Percentiles rank a stretch among this genome's conserved stretches.
phyloP scores from a whole-genome alignment of 2,888 invertebrate species.

The Rhingia campestris region DNA sequence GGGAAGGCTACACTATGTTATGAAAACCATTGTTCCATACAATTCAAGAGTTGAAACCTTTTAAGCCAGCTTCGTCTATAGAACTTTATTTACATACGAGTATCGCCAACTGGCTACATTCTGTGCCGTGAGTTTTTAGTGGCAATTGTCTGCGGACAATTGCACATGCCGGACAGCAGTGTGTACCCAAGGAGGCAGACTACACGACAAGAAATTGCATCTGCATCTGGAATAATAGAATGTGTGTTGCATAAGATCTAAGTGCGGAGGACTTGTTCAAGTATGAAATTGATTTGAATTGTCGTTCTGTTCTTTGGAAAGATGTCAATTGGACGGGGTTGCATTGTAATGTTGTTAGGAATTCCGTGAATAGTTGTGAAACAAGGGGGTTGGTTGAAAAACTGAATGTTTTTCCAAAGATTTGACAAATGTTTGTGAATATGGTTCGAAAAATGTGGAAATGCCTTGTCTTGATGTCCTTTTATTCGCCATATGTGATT shows the following conservation, averaged over 20 bases:
- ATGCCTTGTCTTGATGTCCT: no score
- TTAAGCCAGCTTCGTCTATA: constrained; percentile 29
- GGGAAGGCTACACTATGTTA: not conserved
- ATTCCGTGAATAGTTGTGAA: no score
- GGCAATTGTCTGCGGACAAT: constrained; percentile 58
- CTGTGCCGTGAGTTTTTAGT: constrained; percentile 19
- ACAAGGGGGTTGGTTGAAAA: no score
- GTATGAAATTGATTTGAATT: constrained; percentile 59
- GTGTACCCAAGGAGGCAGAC: constrained; percentile 5
- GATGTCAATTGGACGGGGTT: constrained; percentile 1
- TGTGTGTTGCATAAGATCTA: constrained; percentile 55
- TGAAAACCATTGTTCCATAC: constrained; percentile 43
- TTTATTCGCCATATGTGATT: no score
- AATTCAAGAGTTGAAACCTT: constrained; percentile 33
- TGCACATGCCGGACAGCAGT: constrained; percentile 35
- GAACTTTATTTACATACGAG: not conserved
- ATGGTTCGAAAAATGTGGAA: no score
- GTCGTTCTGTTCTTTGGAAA: constrained; percentile 23
- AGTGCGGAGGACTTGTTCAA: constrained; percentile 49
- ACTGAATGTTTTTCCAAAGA: no score
- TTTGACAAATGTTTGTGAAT: no score
- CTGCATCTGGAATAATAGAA: constrained; percentile 57
- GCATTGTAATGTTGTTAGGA: no score
- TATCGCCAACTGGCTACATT: constrained; percentile 1
- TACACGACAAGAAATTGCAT: not conserved